phyloP scores from a whole-genome alignment of 64 coral and sea anemone species.

The Acropora yongei region DNA sequence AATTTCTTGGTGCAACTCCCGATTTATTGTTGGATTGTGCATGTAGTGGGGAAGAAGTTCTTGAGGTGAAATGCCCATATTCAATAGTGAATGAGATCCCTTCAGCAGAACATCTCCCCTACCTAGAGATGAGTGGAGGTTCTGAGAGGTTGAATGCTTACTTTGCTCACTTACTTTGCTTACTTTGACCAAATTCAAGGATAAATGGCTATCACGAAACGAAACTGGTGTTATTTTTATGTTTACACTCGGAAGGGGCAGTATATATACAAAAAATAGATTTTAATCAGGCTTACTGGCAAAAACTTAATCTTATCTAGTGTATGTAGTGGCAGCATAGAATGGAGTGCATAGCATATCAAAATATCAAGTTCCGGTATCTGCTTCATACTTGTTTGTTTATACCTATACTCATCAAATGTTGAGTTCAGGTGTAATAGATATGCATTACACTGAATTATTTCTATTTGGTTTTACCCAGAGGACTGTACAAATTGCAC shows the following conservation, averaged over 20 bases:
- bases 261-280: too few species aligned
- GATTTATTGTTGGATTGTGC: slow-evolving; percentile 57
- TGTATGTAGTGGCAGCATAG: slow-evolving; percentile 25
- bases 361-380: not conserved
- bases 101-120: slow-evolving; percentile 13
- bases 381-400: too few species aligned
- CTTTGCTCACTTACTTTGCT: too few species aligned
- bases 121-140: slow-evolving; percentile 2
- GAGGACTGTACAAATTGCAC: slow-evolving; percentile 45
- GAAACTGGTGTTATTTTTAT: slow-evolving; percentile 57
- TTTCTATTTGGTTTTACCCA: slow-evolving; percentile 11
- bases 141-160: slow-evolving; percentile 27
- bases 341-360: not conserved
- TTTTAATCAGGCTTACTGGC: not conserved
- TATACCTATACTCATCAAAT: too few species aligned
- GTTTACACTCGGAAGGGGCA: slow-evolving; percentile 20
- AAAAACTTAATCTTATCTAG: slow-evolving; percentile 43
- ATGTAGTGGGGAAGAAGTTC: slow-evolving; percentile 53
- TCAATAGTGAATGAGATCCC: slow-evolving; percentile 58
- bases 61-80: slow-evolving; percentile 52
- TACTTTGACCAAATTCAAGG: slow-evolving; percentile 73
- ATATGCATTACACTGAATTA: too few species aligned
- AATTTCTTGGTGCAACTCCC: slow-evolving; percentile 16
- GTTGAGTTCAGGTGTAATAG: slow-evolving; percentile 26
- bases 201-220: slow-evolving; percentile 44